These are phyloP conservation scores for Sebastes iracundus DNA, from an alignment of 2,797 vertebrate genomes.

Conservation along the genomic window DNA sequence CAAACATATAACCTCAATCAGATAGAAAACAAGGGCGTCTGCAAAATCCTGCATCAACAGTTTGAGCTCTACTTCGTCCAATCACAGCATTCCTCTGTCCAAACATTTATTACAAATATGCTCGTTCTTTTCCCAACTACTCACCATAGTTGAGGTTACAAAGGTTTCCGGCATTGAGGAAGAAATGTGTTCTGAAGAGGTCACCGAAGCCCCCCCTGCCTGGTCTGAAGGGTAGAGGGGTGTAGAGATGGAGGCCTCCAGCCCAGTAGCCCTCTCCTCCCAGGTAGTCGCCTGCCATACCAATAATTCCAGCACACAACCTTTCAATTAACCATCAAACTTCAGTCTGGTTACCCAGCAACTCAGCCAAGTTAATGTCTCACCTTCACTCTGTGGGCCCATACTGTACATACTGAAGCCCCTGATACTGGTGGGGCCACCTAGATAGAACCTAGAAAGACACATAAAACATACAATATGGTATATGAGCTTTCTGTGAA, in stretches of 20 bases:
- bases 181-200: conserved; percentile 96
- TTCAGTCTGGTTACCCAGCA: neutral
- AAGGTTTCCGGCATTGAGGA: conserved; percentile 97
- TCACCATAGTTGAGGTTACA: conserved; percentile 97
- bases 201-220: conserved; percentile 92
- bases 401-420: conserved; percentile 99
- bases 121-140: neutral
- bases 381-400: conserved; percentile 97
- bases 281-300: conserved; percentile 91
- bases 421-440: conserved; percentile 95
- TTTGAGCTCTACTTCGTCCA: neutral
- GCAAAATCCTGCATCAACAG: neutral
- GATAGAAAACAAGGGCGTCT: neutral
- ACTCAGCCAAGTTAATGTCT: conserved; percentile 25
- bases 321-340: conserved; percentile 26
- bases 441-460: conserved; percentile 91
- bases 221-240: conserved; percentile 94
- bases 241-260: conserved; percentile 93
- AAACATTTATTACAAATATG: neutral
- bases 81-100: neutral
- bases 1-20: neutral
- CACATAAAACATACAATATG: neutral
- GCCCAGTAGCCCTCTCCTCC: conserved; percentile 98
- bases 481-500: neutral
- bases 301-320: conserved; percentile 48